phyloP scores from a whole-genome alignment of 1,140 invertebrate genomes.

The Drosophila nigromelanica region DNA sequence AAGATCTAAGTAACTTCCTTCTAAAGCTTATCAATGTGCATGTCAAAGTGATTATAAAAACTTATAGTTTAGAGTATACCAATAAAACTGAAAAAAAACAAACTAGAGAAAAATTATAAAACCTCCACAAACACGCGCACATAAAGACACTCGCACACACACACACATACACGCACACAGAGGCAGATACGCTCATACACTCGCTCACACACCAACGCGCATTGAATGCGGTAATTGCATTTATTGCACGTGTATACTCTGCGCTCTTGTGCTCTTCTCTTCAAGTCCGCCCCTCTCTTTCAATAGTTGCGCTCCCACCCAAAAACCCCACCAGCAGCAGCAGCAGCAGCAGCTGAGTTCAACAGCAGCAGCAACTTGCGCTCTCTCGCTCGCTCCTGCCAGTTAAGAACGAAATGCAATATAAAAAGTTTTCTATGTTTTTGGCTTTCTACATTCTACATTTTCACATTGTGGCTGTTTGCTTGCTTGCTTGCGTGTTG shows the following conservation, averaged over 20 bases:
- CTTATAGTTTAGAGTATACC: constrained; percentile 14
- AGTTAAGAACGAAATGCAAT: constrained; percentile 22
- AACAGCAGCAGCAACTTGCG: not conserved
- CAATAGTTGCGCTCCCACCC: constrained; percentile 1
- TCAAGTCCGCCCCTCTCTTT: constrained; percentile 9
- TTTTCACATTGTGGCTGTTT: constrained; percentile 3
- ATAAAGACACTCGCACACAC: constrained; percentile 18
- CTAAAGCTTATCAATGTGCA: constrained; percentile 29
- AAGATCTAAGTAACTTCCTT: constrained; percentile 28
- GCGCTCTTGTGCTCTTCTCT: constrained; percentile 17
- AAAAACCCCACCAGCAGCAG: constrained; percentile 1
- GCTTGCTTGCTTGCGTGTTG: not conserved
- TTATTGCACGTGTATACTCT: constrained; percentile 70
- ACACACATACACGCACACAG: constrained; percentile 11
- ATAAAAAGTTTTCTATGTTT: constrained; percentile 19
- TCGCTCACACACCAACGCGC: constrained; percentile 16
- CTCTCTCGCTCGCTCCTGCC: constrained; percentile 1
- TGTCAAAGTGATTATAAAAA: constrained; percentile 26
- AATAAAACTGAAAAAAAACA: constrained; percentile 29
- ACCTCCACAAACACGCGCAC: constrained; percentile 50
- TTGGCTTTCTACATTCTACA: constrained; percentile 20
- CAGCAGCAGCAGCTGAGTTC: not conserved
- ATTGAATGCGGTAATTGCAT: constrained; percentile 74
- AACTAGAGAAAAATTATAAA: constrained; percentile 66
- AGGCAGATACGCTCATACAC: constrained; percentile 9